Conservation (phyloP, 2,113 vertebrate species). For the Bubo blakistoni region DNA sequence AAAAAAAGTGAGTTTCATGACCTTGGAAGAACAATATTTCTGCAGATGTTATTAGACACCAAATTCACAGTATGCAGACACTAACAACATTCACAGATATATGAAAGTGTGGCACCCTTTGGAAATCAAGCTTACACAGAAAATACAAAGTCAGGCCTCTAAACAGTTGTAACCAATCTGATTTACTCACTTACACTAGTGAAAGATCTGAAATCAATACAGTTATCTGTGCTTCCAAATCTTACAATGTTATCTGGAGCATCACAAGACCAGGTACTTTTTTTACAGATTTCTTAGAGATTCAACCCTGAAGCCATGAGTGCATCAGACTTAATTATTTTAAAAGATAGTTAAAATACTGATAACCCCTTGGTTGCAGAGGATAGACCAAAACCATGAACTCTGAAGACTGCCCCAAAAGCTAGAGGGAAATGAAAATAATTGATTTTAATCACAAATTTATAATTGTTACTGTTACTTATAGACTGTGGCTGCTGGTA, state of each 20-base stretch:
- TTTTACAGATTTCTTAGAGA: not conserved
- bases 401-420: not conserved
- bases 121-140: not conserved
- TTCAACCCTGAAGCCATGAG: not conserved
- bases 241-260: not conserved
- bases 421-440: constrained; percentile 11
- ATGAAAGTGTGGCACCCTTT: not conserved
- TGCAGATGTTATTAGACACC: not conserved
- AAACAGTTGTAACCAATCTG: not conserved
- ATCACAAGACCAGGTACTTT: not conserved
- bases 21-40: not conserved
- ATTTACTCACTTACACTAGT: not conserved
- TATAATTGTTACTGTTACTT: not conserved
- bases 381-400: not conserved
- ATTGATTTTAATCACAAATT: not conserved
- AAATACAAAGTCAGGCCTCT: not conserved
- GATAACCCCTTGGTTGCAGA: not conserved
- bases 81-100: not conserved
- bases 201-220: not conserved
- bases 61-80: not conserved
- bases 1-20: not conserved
- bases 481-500: not conserved
- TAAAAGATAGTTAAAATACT: not conserved
- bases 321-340: not conserved
- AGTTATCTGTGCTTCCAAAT: not conserved